These are phyloP conservation scores for Megamerina dolium DNA, from an alignment of 2,888 invertebrate species.

Conservation along the genomic window DNA sequence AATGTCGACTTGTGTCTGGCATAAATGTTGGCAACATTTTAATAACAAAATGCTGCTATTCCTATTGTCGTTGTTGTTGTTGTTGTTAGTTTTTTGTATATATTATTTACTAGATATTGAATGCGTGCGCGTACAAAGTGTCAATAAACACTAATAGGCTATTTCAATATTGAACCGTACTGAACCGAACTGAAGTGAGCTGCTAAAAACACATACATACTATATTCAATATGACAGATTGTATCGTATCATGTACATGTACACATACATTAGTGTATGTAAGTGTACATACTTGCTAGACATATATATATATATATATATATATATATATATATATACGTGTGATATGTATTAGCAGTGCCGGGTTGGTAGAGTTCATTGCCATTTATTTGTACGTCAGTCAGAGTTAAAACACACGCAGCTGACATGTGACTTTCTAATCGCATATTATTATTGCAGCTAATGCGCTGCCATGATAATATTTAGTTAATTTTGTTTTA, in stretches of 20 bases:
- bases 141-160: constrained; percentile 42
- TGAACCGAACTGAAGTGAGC: no score
- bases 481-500: no score
- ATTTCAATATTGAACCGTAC: neutral
- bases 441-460: constrained; percentile 2
- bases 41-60: no score
- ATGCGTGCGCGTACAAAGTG: constrained; percentile 34
- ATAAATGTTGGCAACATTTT: no score
- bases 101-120: no score
- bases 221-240: constrained; percentile 1
- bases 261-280: constrained; percentile 15
- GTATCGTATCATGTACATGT: neutral
- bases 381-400: constrained; percentile 27
- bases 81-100: no score
- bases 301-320: no score
- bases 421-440: constrained; percentile 20
- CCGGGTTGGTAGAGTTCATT: constrained; percentile 38
- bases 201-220: no score
- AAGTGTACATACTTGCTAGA: constrained; percentile 1
- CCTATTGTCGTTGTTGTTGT: neutral
- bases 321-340: no score
- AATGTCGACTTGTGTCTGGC: no score
- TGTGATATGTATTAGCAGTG: constrained; percentile 5
- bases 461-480: no score
- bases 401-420: constrained; percentile 24